Conservation (phyloP, 2,113 vertebrate genomes). For the Donacobius atricapilla region DNA sequence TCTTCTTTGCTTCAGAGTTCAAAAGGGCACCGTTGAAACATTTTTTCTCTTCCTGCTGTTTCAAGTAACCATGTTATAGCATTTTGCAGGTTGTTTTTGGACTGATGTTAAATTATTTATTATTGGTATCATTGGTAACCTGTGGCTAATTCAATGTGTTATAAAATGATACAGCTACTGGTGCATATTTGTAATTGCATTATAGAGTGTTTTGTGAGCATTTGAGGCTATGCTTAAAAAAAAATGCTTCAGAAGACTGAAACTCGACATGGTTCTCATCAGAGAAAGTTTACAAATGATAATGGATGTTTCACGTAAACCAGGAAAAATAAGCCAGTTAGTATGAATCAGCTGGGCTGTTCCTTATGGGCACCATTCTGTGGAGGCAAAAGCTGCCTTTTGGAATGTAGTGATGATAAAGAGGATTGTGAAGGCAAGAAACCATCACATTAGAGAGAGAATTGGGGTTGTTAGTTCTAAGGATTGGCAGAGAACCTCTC, state of each 20-base stretch:
- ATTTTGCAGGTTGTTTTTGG: neutral
- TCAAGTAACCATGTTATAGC: neutral
- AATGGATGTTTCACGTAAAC: neutral
- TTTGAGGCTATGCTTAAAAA: neutral
- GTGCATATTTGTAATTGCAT: neutral
- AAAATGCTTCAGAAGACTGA: neutral
- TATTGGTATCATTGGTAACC: neutral
- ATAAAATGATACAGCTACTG: neutral
- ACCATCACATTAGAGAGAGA: neutral
- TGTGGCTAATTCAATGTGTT: neutral
- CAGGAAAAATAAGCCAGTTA: neutral
- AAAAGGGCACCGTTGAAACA: neutral
- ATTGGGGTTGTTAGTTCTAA: neutral
- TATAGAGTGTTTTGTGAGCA: neutral
- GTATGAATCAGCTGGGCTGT: neutral
- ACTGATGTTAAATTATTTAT: neutral
- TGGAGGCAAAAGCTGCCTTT: neutral
- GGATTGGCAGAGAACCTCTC: neutral
- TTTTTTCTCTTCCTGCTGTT: neutral
- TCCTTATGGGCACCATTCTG: neutral
- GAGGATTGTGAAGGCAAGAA: neutral
- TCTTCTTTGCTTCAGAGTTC: neutral
- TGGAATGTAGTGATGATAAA: neutral
- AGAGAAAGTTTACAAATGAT: neutral
- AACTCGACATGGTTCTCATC: neutral